Conservation (phyloP, 1,140 invertebrate species). For the Polyergus mexicanus region DNA sequence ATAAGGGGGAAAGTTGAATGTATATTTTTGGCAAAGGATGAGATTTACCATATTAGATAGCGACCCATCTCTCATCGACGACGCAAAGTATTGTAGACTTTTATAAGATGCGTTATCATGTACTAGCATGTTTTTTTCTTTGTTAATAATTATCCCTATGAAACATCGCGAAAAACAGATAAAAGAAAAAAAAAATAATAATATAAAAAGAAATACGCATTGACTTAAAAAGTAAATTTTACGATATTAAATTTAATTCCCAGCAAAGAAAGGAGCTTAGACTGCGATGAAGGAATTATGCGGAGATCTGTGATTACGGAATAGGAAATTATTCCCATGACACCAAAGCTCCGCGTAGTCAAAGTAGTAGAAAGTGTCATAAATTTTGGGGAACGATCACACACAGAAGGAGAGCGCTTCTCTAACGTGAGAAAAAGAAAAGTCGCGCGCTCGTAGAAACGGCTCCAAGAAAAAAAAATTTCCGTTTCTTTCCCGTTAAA, state of each 20-base stretch:
- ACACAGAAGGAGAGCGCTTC: not conserved
- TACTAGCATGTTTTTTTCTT: not conserved
- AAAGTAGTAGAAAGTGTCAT: constrained; percentile 34
- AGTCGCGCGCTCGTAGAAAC: not conserved
- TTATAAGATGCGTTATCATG: not conserved
- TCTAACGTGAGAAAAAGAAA: constrained; percentile 14
- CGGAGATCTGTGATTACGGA: constrained; percentile 13
- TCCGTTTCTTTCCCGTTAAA: not conserved
- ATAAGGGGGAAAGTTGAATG: not conserved
- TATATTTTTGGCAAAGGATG: constrained; percentile 21
- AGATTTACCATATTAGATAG: constrained; percentile 15
- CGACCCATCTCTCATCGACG: not conserved
- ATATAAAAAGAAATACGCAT: not conserved
- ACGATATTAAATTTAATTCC: constrained; percentile 6
- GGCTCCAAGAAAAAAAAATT: not conserved
- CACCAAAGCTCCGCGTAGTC: not conserved
- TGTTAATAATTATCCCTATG: not conserved
- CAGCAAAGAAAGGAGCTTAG: not conserved
- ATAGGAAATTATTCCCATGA: constrained; percentile 37
- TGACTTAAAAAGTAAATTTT: not conserved
- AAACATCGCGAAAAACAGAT: not conserved
- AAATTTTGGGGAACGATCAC: constrained; percentile 39
- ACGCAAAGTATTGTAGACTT: not conserved
- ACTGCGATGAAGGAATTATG: constrained; percentile 11
- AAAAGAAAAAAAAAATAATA: not conserved